phyloP scores from a whole-genome alignment of 2,113 vertebrate genomes.

The Tonatia bakeri region DNA sequence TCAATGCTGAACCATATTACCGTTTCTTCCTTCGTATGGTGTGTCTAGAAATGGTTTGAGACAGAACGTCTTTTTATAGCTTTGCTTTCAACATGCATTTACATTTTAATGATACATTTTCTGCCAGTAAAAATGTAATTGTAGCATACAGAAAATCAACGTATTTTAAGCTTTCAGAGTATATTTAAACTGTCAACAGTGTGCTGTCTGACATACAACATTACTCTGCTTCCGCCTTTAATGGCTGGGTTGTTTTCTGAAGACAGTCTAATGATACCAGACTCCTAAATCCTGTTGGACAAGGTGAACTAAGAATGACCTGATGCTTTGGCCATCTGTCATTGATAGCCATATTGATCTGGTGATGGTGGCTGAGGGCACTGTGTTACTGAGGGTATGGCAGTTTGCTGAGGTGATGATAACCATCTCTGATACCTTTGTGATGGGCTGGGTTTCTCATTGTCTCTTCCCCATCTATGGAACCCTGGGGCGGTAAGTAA shows the following conservation, averaged over 20 bases:
- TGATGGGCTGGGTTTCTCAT: constrained; percentile 66
- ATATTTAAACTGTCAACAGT: constrained; percentile 70
- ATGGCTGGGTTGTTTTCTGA: constrained; percentile 68
- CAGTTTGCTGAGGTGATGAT: constrained; percentile 75
- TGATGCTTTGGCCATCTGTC: constrained; percentile 72
- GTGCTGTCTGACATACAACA: constrained; percentile 63
- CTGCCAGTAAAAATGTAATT: constrained; percentile 67
- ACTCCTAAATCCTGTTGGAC: constrained; percentile 69
- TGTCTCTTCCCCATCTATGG: constrained; percentile 56
- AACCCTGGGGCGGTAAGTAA: constrained; percentile 53
- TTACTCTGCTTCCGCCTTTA: constrained; percentile 69
- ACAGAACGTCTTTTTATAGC: constrained; percentile 66
- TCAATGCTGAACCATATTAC: constrained; percentile 50
- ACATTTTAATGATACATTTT: constrained; percentile 62
- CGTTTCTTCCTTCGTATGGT: constrained; percentile 63
- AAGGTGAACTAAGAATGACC: constrained; percentile 80
- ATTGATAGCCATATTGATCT: constrained; percentile 80
- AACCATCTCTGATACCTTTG: constrained; percentile 75
- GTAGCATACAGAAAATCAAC: constrained; percentile 73
- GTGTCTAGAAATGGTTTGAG: constrained; percentile 50
- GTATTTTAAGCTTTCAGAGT: constrained; percentile 64
- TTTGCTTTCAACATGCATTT: constrained; percentile 69
- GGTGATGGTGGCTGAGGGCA: constrained; percentile 79
- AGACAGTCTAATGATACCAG: constrained; percentile 69
- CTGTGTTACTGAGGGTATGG: constrained; percentile 75